Evolutionary conservation across 1,140 invertebrate species (phyloP), one percentile per base, ranked within the genome.

Genomic region (Leptoteleia sp.): DNA sequence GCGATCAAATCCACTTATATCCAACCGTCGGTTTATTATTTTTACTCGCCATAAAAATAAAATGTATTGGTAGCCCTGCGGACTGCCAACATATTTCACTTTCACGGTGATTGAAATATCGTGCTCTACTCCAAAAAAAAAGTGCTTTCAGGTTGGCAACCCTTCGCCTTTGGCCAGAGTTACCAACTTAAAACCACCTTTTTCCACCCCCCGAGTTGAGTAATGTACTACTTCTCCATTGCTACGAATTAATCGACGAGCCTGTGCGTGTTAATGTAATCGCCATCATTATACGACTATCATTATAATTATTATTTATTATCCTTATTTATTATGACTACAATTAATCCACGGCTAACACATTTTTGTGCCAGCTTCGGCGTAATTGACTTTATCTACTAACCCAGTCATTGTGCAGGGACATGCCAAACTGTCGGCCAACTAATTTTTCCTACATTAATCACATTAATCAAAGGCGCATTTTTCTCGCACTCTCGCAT

Each of bases 301-400:
- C 6, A 54, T 37, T 35, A 22, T 45, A n/a, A 37, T 29, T 0
- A 52, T 38, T 15, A 54, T 37, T 11, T n/a, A n/a, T n/a, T n/a
- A n/a, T n/a, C n/a, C n/a, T n/a, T n/a, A n/a, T 19, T 35, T 50
- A 35, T 22, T 15, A 52, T 12, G 12, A 37, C 3, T 57, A 35
- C 22, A 16, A 70, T 78, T 84, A 68, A 81, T 59, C 61, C 59
- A 43, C 57, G 54, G 48, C 73, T 81, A 83, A 76, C 48, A 68
- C 68, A 71, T n/a, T 67, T 64, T 79, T 82, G 81, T 72, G 80
- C 61, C 76, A 76, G 72, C 71, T 83, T 83, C 45, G n/a, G 50
- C 68, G 61, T 83, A 81, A 80, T 12, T 75, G 38, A 79, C n/a
- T n/a, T n/a, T n/a, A n/a, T n/a, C 11, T 43, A 54, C 55, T 61